These are phyloP conservation scores for Lipotes vexillifer DNA, from an alignment of 2,113 vertebrate species.

Conservation along the genomic window DNA sequence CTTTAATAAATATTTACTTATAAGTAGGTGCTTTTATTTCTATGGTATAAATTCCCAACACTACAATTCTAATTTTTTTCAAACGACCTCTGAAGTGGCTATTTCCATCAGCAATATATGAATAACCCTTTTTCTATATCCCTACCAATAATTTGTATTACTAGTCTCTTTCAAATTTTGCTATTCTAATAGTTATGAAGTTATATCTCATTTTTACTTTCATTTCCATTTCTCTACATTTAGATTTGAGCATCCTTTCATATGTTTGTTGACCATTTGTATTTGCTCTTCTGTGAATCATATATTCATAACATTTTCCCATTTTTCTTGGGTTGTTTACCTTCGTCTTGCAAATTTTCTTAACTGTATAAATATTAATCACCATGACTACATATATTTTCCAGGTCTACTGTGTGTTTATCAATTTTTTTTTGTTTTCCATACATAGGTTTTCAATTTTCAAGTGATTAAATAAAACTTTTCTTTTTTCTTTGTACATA, in stretches of 20 bases:
- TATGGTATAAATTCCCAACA: not conserved
- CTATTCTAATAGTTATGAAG: not conserved
- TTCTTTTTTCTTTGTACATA: not conserved
- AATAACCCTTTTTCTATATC: not conserved
- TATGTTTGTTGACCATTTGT: not conserved
- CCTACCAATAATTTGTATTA: not conserved
- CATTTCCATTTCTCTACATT: not conserved
- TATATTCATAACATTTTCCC: not conserved
- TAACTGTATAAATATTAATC: not conserved
- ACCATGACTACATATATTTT: not conserved
- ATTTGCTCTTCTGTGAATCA: not conserved
- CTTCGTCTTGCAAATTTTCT: not conserved
- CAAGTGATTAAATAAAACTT: not conserved
- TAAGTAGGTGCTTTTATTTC: not conserved
- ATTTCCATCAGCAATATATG: not conserved
- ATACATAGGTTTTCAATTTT: not conserved
- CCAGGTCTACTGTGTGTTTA: not conserved
- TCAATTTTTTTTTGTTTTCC: not conserved
- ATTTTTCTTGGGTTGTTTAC: not conserved
- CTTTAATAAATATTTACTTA: not conserved
- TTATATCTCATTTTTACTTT: not conserved
- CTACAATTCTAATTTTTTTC: not conserved
- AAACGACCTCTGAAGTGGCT: not conserved
- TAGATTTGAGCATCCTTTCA: not conserved
- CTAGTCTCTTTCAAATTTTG: not conserved